phyloP scores from a whole-genome alignment of 2,113 vertebrate species.

The Rhegmatorhina hoffmannsi region DNA sequence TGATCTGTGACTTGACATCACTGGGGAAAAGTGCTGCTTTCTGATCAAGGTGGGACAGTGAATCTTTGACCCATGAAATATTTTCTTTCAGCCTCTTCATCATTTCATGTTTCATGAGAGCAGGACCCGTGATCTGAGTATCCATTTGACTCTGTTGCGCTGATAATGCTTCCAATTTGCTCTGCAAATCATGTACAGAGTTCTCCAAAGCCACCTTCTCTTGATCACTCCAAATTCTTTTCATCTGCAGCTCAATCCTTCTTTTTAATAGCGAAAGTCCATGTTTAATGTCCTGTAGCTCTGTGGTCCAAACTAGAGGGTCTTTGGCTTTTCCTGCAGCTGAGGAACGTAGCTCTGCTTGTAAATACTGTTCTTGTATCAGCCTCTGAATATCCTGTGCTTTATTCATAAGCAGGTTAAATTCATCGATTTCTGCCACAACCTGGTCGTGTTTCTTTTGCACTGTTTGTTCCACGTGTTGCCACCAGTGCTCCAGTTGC shows the following conservation, averaged over 20 bases:
- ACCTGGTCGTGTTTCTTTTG: conserved; percentile 75
- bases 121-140: conserved; percentile 36
- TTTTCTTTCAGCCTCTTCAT: conserved; percentile 78
- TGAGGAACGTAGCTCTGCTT: not conserved
- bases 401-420: conserved; percentile 67
- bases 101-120: conserved; percentile 73
- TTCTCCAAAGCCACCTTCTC: conserved; percentile 77
- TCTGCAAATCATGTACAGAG: conserved; percentile 73
- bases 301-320: conserved; percentile 70
- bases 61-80: conserved; percentile 80
- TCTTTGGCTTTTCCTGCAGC: conserved; percentile 60
- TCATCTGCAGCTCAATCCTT: conserved; percentile 72
- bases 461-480: conserved; percentile 70
- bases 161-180: conserved; percentile 64
- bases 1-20: conserved; percentile 82
- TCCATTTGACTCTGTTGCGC: conserved; percentile 56
- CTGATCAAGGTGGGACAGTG: conserved; percentile 64
- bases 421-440: conserved; percentile 60
- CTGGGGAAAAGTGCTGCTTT: conserved; percentile 83
- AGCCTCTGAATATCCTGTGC: conserved; percentile 73
- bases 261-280: conserved; percentile 74
- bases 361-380: conserved; percentile 64
- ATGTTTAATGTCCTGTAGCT: conserved; percentile 76
- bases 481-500: conserved; percentile 79
- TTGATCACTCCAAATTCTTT: conserved; percentile 75